phyloP scores from a whole-genome alignment of 2,797 vertebrate species.

The Poecilia velifera region DNA sequence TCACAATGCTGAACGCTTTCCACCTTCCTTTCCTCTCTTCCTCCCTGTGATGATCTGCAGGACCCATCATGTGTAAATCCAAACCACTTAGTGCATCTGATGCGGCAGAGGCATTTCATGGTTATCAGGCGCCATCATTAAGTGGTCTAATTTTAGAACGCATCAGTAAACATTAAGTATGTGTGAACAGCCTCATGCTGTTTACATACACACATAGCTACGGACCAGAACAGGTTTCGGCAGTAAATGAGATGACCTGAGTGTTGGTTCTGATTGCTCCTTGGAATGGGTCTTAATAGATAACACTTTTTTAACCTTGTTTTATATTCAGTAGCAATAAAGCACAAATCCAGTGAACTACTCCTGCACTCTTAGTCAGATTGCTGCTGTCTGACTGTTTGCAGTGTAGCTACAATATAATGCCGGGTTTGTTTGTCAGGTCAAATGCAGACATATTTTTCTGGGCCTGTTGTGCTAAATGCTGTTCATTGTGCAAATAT shows the following conservation, averaged over 20 bases:
- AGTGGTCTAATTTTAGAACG: conserved; percentile 64
- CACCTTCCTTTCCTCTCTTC: conserved; percentile 5
- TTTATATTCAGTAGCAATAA: not conserved
- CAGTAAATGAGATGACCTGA: conserved; percentile 5
- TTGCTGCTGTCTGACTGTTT: not conserved
- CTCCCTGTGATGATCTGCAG: conserved; percentile 16
- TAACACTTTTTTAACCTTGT: not conserved
- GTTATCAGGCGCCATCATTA: conserved; percentile 59
- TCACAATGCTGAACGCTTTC: not conserved
- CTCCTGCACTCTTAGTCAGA: not conserved
- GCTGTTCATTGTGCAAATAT: not conserved
- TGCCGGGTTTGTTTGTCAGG: not conserved
- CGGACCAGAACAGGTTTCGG: conserved; percentile 12
- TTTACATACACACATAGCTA: conserved; percentile 28
- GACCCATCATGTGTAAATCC: conserved; percentile 40
- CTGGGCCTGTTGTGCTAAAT: not conserved
- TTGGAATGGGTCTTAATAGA: not conserved
- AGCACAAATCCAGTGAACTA: not conserved
- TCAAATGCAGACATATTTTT: conserved; percentile 6
- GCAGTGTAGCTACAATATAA: not conserved
- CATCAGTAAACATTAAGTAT: conserved; percentile 33
- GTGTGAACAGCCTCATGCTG: conserved; percentile 44
- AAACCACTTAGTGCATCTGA: conserved; percentile 32
- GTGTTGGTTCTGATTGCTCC: not conserved
- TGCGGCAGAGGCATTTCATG: conserved; percentile 57